Percentiles rank a stretch among this genome's conserved stretches.
These are phyloP conservation scores for Eulemur mongoz DNA, from an alignment of 2,797 vertebrate genomes.

Conservation along the genomic window DNA sequence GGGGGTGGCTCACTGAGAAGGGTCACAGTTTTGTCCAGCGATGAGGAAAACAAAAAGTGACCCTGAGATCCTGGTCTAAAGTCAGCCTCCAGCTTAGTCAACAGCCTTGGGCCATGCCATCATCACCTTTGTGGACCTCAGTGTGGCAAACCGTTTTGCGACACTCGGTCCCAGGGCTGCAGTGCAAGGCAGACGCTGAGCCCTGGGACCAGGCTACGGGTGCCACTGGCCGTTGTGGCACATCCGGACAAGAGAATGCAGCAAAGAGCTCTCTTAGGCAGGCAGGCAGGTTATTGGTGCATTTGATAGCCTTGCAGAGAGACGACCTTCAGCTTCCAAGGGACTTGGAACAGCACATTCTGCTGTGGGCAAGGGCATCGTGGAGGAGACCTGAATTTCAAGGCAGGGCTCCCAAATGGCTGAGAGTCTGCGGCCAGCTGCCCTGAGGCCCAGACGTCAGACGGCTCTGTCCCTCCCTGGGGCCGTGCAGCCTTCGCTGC, in stretches of 20 bases:
- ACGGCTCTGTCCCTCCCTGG: background rate
- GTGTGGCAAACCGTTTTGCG: background rate
- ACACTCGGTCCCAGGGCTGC: background rate
- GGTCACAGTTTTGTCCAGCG: rapidly evolving
- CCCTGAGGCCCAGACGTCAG: background rate
- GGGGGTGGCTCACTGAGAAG: rapidly evolving
- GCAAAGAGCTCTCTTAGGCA: background rate
- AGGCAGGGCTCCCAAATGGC: background rate
- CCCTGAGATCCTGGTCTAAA: background rate
- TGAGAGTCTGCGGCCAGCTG: background rate
- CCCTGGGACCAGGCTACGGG: background rate
- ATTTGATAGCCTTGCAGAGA: background rate
- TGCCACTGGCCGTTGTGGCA: rapidly evolving
- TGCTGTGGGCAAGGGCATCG: background rate
- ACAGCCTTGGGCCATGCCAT: background rate
- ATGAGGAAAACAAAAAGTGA: background rate
- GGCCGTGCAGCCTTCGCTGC: rapidly evolving
- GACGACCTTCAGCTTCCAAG: background rate
- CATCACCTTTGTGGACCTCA: rapidly evolving
- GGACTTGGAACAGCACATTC: background rate
- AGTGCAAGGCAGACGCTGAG: background rate
- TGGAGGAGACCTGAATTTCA: background rate
- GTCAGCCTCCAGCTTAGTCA: background rate
- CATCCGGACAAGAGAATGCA: background rate
- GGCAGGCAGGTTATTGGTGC: background rate